Conservation (phyloP, 1,140 invertebrate species). For the Plectus sambesii region DNA sequence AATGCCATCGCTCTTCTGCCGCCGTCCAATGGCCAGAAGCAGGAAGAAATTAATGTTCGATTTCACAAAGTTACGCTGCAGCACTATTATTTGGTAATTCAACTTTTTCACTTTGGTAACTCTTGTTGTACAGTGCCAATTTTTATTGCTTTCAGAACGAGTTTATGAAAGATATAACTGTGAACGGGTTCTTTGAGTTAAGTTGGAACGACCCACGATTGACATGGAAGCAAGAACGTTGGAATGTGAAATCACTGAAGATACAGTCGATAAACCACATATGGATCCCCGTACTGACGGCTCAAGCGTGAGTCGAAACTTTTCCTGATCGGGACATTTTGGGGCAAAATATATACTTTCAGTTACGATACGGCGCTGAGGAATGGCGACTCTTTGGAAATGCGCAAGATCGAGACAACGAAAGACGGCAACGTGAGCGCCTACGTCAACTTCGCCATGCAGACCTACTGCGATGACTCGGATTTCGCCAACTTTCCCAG, state of each 20-base stretch:
- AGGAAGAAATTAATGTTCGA: conserved; percentile 23
- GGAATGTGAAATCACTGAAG: conserved; percentile 37
- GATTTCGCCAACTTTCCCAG: conserved; percentile 41
- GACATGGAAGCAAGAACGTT: conserved; percentile 33
- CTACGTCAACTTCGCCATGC: conserved; percentile 33
- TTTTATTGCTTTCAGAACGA: conserved; percentile 35
- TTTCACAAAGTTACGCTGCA: conserved; percentile 38
- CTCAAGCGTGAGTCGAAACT: conserved; percentile 17
- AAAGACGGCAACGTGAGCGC: conserved; percentile 38
- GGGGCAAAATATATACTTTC: background rate
- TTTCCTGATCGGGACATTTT: background rate
- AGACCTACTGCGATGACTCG: conserved; percentile 42
- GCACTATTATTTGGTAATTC: conserved; percentile 38
- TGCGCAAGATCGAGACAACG: conserved; percentile 31
- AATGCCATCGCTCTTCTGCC: conserved; percentile 41
- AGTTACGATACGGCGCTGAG: conserved; percentile 25
- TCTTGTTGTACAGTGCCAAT: background rate
- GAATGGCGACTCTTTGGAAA: conserved; percentile 42
- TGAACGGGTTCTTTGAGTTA: conserved; percentile 39
- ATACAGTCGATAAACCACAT: conserved; percentile 36
- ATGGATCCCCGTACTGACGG: conserved; percentile 35
- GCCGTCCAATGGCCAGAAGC: conserved; percentile 26
- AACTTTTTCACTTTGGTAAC: conserved; percentile 2
- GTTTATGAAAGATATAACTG: conserved; percentile 40
- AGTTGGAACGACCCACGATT: conserved; percentile 37